Percentiles rank a stretch among this genome's conserved stretches.
phyloP scores from a whole-genome alignment of 2,113 vertebrate species.

The Mastomys coucha region DNA sequence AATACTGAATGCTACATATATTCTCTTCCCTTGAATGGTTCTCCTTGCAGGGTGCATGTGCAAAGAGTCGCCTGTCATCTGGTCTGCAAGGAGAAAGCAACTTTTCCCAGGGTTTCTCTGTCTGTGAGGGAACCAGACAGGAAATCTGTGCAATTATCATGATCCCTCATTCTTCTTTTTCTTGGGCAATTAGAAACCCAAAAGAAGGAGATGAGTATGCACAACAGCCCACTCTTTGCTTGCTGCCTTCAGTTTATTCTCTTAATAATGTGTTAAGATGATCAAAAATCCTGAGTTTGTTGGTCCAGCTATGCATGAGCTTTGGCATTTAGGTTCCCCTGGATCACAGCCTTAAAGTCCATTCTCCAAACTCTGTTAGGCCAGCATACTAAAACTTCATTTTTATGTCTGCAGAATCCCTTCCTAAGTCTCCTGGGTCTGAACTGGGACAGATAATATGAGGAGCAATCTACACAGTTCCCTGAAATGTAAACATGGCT shows the following conservation, averaged over 20 bases:
- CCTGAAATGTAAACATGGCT: background rate
- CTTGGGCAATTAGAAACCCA: background rate
- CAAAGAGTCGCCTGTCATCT: background rate
- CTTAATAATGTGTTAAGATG: background rate
- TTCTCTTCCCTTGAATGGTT: background rate
- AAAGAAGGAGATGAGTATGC: rapidly evolving
- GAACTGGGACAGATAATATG: background rate
- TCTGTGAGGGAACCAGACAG: rapidly evolving
- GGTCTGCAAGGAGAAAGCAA: background rate
- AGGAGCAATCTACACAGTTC: background rate
- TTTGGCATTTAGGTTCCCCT: background rate
- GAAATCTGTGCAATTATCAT: background rate
- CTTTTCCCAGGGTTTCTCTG: background rate
- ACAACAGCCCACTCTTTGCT: rapidly evolving
- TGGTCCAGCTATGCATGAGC: background rate
- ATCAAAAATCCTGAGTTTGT: background rate
- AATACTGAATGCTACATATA: background rate
- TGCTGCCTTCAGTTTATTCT: background rate
- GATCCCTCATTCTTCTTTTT: background rate
- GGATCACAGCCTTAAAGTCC: background rate
- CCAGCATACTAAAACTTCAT: background rate
- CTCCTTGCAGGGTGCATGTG: background rate
- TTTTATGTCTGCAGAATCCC: background rate
- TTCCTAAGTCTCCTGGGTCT: background rate
- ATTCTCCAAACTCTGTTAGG: background rate